Evolutionary conservation across 2,888 invertebrate genomes (phyloP).

Genomic region (Isoperla grammatica): DNA sequence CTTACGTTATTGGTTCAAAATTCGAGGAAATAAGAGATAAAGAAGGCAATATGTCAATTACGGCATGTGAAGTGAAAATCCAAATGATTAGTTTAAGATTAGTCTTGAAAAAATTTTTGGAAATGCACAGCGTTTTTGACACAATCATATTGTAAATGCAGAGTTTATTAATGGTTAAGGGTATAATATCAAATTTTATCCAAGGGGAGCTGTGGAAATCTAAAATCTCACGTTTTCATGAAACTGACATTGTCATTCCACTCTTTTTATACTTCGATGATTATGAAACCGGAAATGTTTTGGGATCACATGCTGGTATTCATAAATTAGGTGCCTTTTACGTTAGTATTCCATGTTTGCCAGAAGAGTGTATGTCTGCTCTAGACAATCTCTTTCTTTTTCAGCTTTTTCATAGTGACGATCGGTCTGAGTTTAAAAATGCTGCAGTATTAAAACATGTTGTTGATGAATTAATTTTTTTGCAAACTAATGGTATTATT

Average conservation of each 20-base stretch:
- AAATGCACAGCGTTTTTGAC: not conserved
- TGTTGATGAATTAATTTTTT: no score
- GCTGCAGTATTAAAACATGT: no score
- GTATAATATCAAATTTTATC: conserved; percentile 1
- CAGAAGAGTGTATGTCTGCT: conserved; percentile 20
- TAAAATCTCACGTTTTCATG: not conserved
- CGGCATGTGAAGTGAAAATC: not conserved
- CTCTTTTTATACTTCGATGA: conserved; percentile 12
- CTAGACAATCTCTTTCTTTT: conserved; percentile 18
- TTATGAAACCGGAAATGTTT: conserved; percentile 9
- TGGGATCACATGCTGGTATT: conserved; percentile 23
- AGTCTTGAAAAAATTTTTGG: not conserved
- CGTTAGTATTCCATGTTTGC: conserved; percentile 24
- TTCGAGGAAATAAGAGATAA: no score
- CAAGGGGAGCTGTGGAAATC: conserved; percentile 7
- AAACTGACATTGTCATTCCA: not conserved
- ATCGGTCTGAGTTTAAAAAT: not conserved
- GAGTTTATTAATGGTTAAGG: not conserved
- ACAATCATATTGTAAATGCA: not conserved
- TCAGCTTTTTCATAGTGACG: conserved; percentile 5
- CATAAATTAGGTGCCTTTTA: conserved; percentile 24
- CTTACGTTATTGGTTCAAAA: no score
- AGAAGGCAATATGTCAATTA: not conserved
- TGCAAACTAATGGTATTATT: no score
- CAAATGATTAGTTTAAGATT: not conserved